Percentiles rank a stretch among this genome's conserved stretches.
Conservation (phyloP, 1,140 invertebrate genomes). For the Formica exsecta region DNA sequence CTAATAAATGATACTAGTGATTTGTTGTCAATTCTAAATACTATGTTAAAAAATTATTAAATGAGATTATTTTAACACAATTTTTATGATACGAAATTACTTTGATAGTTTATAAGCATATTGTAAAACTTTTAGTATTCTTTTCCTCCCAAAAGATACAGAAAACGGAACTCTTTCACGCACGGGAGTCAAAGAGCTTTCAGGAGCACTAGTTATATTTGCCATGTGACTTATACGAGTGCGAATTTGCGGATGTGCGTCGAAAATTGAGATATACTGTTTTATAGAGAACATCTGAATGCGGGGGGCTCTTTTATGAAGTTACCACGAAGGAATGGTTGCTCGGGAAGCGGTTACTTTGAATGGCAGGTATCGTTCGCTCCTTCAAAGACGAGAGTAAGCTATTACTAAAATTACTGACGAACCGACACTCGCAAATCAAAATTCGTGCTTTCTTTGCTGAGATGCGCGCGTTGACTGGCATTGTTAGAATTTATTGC, state of each 20-base stretch:
- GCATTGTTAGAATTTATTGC: slow-evolving; percentile 77
- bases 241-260: slow-evolving; percentile 31
- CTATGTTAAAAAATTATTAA: background rate
- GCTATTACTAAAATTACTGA: slow-evolving; percentile 86
- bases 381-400: slow-evolving; percentile 80
- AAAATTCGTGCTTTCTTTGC: slow-evolving; percentile 83
- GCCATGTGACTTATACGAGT: slow-evolving; percentile 42
- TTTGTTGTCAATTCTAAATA: background rate
- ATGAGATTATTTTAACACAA: background rate
- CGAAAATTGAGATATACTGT: slow-evolving; percentile 83
- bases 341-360: slow-evolving; percentile 79
- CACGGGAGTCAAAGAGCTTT: slow-evolving; percentile 35
- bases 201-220: slow-evolving; percentile 68
- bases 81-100: background rate
- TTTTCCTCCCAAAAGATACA: background rate
- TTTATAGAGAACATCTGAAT: slow-evolving; percentile 84
- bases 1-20: background rate
- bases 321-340: slow-evolving; percentile 80
- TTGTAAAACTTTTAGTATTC: slow-evolving; percentile 29
- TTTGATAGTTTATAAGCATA: background rate
- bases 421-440: slow-evolving; percentile 86
- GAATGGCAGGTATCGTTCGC: slow-evolving; percentile 70
- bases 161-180: background rate
- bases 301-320: slow-evolving; percentile 82
- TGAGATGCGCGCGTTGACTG: slow-evolving; percentile 60